phyloP scores from a whole-genome alignment of 2,888 invertebrate species.

The Onthophagus sagittarius region DNA sequence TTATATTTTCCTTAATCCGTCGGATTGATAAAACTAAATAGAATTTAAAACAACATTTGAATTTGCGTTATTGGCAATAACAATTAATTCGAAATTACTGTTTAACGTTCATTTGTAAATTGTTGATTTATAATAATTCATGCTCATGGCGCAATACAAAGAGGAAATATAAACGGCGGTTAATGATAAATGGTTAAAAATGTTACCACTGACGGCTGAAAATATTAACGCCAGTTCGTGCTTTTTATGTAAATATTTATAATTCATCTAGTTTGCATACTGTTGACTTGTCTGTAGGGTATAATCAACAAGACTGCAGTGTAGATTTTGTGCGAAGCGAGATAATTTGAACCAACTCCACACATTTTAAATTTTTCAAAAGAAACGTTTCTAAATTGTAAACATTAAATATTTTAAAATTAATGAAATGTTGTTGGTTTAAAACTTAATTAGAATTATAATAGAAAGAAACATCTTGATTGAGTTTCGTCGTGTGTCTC shows the following conservation, averaged over 20 bases:
- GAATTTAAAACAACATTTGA: neutral
- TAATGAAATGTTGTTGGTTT: too few relatives aligned
- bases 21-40: neutral
- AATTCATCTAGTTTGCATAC: neutral
- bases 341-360: neutral
- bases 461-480: too few relatives aligned
- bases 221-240: neutral
- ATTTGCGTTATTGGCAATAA: neutral
- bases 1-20: neutral
- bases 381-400: too few relatives aligned
- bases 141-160: neutral
- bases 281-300: neutral
- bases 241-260: neutral
- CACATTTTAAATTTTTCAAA: neutral
- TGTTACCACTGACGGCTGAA: neutral
- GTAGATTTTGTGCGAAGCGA: neutral
- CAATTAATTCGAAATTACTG: neutral
- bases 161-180: neutral
- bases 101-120: neutral
- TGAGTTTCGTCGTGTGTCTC: too few relatives aligned
- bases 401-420: too few relatives aligned
- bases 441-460: too few relatives aligned
- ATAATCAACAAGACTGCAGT: neutral
- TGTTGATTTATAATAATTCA: neutral
- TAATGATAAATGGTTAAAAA: neutral